Percentiles rank a stretch among this genome's conserved stretches.
phyloP scores from a whole-genome alignment of 2,113 vertebrate species.

The Anthoscopus minutus region DNA sequence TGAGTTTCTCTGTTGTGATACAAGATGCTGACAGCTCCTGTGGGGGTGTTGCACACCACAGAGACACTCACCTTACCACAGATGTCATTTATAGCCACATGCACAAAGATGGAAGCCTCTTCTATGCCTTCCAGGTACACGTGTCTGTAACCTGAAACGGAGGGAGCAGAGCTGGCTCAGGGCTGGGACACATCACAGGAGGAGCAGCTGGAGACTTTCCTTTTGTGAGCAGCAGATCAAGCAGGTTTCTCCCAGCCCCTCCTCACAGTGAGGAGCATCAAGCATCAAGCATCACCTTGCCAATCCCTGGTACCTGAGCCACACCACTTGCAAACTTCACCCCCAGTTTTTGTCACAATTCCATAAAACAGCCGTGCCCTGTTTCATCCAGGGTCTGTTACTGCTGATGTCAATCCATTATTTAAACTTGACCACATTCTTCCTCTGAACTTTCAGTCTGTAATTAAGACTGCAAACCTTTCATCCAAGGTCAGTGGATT shows the following conservation, averaged over 20 bases:
- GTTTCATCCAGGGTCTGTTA: neutral
- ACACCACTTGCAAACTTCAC: neutral
- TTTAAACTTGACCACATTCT: neutral
- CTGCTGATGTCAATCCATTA: neutral
- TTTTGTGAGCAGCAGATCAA: neutral
- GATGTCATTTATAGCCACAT: conserved; percentile 91
- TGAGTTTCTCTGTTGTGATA: neutral
- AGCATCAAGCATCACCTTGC: neutral
- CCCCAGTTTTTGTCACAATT: neutral
- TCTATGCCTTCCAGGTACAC: conserved; percentile 98
- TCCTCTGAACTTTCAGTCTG: neutral
- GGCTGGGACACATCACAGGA: neutral
- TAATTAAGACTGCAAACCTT: neutral
- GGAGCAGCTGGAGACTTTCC: neutral
- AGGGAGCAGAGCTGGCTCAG: neutral
- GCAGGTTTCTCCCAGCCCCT: neutral
- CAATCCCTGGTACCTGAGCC: neutral
- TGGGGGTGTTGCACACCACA: rapidly evolving
- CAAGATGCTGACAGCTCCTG: neutral
- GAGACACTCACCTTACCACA: conserved; percentile 90
- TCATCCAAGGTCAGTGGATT: neutral
- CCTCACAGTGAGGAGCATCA: neutral
- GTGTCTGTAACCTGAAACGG: conserved; percentile 87
- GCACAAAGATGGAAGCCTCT: conserved; percentile 96
- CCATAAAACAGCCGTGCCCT: neutral